Evolutionary conservation across 2,888 invertebrate species (phyloP).

Genomic region (Apamea monoglypha): DNA sequence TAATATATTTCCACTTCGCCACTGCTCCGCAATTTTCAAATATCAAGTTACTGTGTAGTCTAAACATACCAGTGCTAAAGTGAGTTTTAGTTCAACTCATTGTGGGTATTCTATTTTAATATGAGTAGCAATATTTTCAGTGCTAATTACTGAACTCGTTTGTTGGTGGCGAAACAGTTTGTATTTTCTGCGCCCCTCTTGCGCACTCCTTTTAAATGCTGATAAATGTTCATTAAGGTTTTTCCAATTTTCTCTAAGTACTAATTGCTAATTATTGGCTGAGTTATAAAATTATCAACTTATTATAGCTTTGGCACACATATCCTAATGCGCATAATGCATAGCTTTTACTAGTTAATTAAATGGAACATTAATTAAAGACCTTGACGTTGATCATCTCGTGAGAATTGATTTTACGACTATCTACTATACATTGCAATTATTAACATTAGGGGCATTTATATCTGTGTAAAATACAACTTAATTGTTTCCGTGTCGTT

Average conservation of each 20-base stretch:
- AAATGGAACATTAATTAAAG: constrained; percentile 47
- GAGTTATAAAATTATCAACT: constrained; percentile 27
- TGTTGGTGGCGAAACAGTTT: constrained; percentile 25
- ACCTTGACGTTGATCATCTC: constrained; percentile 43
- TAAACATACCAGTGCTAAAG: constrained; percentile 36
- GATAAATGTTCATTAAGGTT: constrained; percentile 5
- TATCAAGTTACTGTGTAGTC: constrained; percentile 56
- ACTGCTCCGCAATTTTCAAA: constrained; percentile 42
- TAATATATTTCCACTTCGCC: constrained; percentile 44
- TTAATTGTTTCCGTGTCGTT: constrained; percentile 48
- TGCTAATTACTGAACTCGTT: constrained; percentile 56
- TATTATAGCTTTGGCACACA: constrained; percentile 42
- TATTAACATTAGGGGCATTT: constrained; percentile 27
- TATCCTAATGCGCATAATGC: constrained; percentile 27
- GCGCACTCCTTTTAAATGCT: constrained; percentile 8
- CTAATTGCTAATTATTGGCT: constrained; percentile 35
- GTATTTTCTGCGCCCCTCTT: constrained; percentile 17
- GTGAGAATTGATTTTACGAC: constrained; percentile 61
- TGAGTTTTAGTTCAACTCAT: constrained; percentile 33
- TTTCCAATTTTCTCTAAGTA: constrained; percentile 18
- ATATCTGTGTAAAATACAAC: constrained; percentile 30
- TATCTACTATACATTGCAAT: constrained; percentile 25
- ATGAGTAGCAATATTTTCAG: constrained; percentile 53
- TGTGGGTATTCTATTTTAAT: constrained; percentile 60
- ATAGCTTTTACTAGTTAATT: constrained; percentile 47